Evolutionary conservation across 2,797 vertebrate species (phyloP).

Genomic region (Acomys russatus): DNA sequence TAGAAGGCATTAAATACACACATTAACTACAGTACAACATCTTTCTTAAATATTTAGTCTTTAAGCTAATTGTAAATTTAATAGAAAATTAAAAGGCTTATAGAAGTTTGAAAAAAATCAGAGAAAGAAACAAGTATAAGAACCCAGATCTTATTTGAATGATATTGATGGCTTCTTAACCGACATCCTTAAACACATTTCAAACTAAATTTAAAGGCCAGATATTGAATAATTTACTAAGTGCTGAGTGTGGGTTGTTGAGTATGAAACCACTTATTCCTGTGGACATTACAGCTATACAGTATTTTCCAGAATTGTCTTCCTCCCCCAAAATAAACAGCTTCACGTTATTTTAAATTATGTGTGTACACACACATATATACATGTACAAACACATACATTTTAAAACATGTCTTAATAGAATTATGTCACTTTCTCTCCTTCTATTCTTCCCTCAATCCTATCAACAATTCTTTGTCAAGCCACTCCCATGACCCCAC

Average conservation of each 20-base stretch:
- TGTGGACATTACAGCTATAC: background rate
- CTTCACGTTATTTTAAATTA: background rate
- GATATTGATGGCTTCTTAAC: conserved; percentile 46
- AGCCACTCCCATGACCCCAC: background rate
- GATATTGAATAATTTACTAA: background rate
- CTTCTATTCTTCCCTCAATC: background rate
- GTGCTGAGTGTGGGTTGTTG: background rate
- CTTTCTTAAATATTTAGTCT: background rate
- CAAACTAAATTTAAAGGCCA: conserved; percentile 36
- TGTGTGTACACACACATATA: background rate
- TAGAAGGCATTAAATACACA: background rate
- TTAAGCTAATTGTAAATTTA: conserved; percentile 28
- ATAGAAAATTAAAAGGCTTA: background rate
- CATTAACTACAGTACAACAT: background rate
- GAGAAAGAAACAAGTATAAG: background rate
- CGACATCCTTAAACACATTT: conserved; percentile 45
- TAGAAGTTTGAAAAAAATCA: conserved; percentile 9
- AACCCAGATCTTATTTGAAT: background rate
- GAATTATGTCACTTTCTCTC: background rate
- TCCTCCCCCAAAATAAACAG: background rate
- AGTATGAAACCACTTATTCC: background rate
- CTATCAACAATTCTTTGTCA: background rate
- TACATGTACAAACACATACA: too few species aligned
- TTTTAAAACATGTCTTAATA: background rate
- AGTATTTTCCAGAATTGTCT: background rate